Base-by-base conservation (phyloP, 2,888 invertebrate genomes). In the Caenorhabditis sp. region DNA sequence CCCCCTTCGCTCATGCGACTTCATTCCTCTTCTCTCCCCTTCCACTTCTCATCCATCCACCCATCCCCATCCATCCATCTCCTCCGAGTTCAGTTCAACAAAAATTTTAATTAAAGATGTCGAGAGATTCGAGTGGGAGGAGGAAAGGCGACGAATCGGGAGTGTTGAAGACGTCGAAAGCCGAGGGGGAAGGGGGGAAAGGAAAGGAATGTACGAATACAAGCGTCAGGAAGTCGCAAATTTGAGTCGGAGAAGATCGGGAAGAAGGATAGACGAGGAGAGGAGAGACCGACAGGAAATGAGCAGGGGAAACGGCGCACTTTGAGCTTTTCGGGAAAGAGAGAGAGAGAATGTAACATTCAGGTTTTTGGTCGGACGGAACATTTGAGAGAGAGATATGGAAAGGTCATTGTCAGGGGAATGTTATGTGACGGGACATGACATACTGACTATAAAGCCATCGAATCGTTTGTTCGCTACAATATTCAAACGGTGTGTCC, bases 211-310 rank as follows among this genome's bases (percentile, higher is more conserved):
- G 40, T 40, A 40, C 40, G 11, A 40, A 15, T 28, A 56, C 56
- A 50, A 58, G 68, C 44, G 32, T 47, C 47, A 47, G 47, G 47
- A 47, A 47, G 47, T 47, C 18, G 47, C 47, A 47, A 47, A 47
- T 47, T 47, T 47, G 47, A 40, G 32, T 32, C 56, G 18, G 53
- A 53, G 22, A 65, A 28, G 28, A 26, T 53, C 20, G 51, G 56
- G 6, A 44, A 28, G 26, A 13, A 35, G 28, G 58, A 35, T 20
- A 51, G 8, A 40, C 11, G 18, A 50, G 44, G 18, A 50, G 69
- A 35, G 47, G 60, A 35, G 55, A n/a, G n/a, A n/a, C n/a, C n/a
- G n/a, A n/a, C 61, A 70, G 61, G 70, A 62, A 70, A 62, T 61
- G 51, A 50, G 58, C 22, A 58, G 26, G 55, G 28, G 15, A 55